Percentiles rank a stretch among this genome's conserved stretches.
These are phyloP conservation scores for Acanthiza pusilla DNA, from an alignment of 2,797 vertebrate genomes.

Conservation along the genomic window DNA sequence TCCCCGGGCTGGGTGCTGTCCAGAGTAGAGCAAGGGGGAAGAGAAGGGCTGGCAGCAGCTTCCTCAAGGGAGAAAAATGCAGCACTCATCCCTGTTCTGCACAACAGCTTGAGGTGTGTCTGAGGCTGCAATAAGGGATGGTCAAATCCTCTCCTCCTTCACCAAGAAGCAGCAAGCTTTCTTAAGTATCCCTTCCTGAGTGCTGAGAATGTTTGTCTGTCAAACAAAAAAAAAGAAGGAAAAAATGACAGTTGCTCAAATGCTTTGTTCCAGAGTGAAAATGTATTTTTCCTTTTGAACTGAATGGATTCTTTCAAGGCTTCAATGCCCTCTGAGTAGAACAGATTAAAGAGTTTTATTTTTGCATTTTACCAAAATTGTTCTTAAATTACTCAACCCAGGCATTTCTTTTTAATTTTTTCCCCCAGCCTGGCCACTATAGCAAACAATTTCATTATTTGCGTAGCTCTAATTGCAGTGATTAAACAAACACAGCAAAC, in stretches of 20 bases:
- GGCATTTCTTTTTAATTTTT: not conserved
- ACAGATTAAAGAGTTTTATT: not conserved
- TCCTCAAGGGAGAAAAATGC: not conserved
- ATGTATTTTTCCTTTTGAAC: constrained; percentile 26
- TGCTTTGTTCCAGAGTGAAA: not conserved
- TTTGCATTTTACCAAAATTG: not conserved
- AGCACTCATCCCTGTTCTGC: not conserved
- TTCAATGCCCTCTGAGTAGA: not conserved
- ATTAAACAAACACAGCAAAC: constrained; percentile 48
- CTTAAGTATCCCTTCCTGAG: not conserved
- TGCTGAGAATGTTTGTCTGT: not conserved
- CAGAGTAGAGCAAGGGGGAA: not conserved
- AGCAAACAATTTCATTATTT: constrained; percentile 53
- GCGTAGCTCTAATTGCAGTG: constrained; percentile 48
- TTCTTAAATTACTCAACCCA: not conserved
- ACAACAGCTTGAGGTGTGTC: rapidly evolving
- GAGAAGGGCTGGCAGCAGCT: not conserved
- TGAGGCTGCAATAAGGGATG: not conserved
- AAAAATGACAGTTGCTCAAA: not conserved
- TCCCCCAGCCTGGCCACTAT: not conserved
- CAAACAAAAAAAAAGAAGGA: not conserved
- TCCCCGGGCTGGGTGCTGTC: not conserved
- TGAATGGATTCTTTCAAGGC: not conserved
- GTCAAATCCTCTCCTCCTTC: not conserved
- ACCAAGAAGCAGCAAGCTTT: not conserved